phyloP scores from a whole-genome alignment of 1,140 invertebrate species.

The Drusus annulatus region DNA sequence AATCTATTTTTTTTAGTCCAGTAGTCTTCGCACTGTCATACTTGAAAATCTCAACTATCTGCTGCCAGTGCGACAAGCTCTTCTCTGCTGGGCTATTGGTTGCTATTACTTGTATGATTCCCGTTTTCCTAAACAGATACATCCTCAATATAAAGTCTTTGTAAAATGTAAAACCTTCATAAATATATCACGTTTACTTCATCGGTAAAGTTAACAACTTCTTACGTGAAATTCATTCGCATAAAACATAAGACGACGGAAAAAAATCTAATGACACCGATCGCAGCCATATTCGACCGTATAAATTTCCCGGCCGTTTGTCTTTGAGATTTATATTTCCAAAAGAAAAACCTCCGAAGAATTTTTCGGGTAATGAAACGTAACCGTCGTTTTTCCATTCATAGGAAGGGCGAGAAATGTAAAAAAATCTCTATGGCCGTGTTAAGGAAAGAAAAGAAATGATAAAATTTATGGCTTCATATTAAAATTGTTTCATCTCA shows the following conservation, averaged over 20 bases:
- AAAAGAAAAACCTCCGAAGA: not conserved
- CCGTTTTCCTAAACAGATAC: not conserved
- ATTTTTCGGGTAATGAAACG: constrained; percentile 31
- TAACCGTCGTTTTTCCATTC: constrained; percentile 12
- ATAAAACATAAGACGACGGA: not conserved
- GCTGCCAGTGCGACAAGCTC: too few species aligned
- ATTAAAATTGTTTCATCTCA: constrained; percentile 31
- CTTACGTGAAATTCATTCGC: not conserved
- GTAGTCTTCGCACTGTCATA: too few species aligned
- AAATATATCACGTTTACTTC: not conserved
- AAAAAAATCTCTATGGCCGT: constrained; percentile 20
- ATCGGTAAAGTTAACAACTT: not conserved
- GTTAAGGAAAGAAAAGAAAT: constrained; percentile 19
- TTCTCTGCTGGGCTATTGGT: too few species aligned
- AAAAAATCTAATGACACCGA: constrained; percentile 11
- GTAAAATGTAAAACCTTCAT: not conserved
- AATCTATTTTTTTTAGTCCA: too few species aligned
- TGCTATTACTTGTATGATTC: too few species aligned
- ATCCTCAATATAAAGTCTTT: not conserved
- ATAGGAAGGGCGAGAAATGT: not conserved
- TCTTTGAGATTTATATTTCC: constrained; percentile 18
- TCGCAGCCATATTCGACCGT: not conserved
- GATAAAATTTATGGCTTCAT: constrained; percentile 31
- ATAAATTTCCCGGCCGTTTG: constrained; percentile 10
- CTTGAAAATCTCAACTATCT: too few species aligned